These are phyloP conservation scores for Sphaeramia orbicularis DNA, from an alignment of 2,797 vertebrate genomes.

Conservation along the genomic window DNA sequence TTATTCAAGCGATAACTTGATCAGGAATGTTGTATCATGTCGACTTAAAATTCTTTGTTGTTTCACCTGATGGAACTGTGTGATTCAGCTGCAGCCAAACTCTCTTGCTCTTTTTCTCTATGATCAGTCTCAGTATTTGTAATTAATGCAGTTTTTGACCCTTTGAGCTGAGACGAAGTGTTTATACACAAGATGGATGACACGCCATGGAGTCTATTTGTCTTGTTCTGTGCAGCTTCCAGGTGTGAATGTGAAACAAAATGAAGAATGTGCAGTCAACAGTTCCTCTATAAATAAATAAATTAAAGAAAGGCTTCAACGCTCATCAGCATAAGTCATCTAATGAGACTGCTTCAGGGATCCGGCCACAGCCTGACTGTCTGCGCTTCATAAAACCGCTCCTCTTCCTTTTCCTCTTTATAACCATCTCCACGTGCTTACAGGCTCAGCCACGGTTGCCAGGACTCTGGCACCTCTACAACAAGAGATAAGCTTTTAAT, in stretches of 20 bases:
- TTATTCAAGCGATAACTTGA: no score
- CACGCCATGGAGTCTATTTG: slow-evolving; percentile 20
- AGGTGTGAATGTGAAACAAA: slow-evolving; percentile 28
- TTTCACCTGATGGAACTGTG: no score
- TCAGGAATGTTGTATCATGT: no score
- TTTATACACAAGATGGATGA: slow-evolving; percentile 55
- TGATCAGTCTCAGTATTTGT: slow-evolving; percentile 22
- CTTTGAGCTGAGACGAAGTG: slow-evolving; percentile 29
- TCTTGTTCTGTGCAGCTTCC: slow-evolving; percentile 24
- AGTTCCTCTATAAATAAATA: slow-evolving; percentile 21
- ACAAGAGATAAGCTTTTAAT: slow-evolving; percentile 71
- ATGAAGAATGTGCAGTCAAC: slow-evolving; percentile 7
- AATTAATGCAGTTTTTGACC: slow-evolving; percentile 55
- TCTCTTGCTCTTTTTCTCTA: slow-evolving; percentile 21
- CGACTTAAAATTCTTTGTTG: no score
- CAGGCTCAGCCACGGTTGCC: slow-evolving; percentile 25
- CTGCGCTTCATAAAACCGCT: slow-evolving; percentile 37
- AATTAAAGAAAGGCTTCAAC: slow-evolving; percentile 28
- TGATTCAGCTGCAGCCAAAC: slow-evolving; percentile 1
- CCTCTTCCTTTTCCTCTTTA: slow-evolving; percentile 15
- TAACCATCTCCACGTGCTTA: slow-evolving; percentile 20
- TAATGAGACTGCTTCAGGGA: slow-evolving; percentile 37
- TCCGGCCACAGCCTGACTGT: slow-evolving; percentile 5
- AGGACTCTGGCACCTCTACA: slow-evolving; percentile 44
- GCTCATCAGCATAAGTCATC: slow-evolving; percentile 30